Evolutionary conservation across 2,797 vertebrate species (phyloP), one percentile per base, ranked within the genome.

Genomic region (Tangara arthus): DNA sequence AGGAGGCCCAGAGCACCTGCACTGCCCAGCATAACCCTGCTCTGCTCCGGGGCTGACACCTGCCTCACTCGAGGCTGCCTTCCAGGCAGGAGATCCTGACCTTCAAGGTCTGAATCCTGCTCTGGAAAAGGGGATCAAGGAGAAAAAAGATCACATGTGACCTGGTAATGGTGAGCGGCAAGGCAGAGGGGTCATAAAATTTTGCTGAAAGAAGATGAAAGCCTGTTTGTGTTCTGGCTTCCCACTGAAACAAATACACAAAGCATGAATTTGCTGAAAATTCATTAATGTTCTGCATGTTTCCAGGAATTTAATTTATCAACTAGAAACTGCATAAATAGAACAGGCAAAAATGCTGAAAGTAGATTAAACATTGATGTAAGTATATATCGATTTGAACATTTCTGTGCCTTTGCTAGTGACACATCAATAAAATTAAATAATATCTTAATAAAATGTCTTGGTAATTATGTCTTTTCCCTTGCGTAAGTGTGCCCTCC

Each of bases 361-460:
- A 96, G 96, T 77, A 96, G 97, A 98, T 97, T 96, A 97, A 97
- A 96, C 97, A 97, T 96, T 97, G 96, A 97, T 95, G 96, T 68
- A 94, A 95, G 95, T 77, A 68, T 92, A 87, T 93, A 97, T 96
- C 19, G 96, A 97, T 96, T 70, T 69, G 91, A 84, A 56, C 91
- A 73, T 96, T 97, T 88, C 88, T 94, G 73, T 75, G 87, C 95
- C 90, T 97, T 91, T 91, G 71, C 82, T 94, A 82, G 83, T 85
- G 82, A 91, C 88, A 90, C 89, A 95, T 97, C 97, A 96, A 97
- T 97, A 96, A 96, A 94, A 97, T 97, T 97, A 97, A 97, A 96
- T 97, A 97, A 97, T 96, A 95, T 97, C 97, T 97, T 96, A 96
- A 97, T 98, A 98, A 97, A 97, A 96, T 94, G 85, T 96, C 93